Evolutionary conservation across 2,797 vertebrate genomes (phyloP), one percentile per base, ranked within the genome.

Genomic region (Lutra lutra): DNA sequence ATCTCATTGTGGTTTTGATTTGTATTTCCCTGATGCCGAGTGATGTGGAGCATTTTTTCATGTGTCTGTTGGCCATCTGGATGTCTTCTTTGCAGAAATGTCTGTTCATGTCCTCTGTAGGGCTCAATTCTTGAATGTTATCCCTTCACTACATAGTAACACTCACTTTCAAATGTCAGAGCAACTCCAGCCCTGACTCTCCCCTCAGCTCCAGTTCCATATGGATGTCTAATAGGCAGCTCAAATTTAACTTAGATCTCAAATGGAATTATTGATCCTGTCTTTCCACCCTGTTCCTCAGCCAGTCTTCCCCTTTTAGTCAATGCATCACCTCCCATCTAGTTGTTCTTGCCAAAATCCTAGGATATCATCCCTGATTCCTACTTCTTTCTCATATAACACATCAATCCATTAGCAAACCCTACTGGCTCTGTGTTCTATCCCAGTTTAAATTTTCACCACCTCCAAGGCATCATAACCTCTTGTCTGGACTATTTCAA

Each of bases 371-470:
- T 85, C 62, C 32, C 15, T 35, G 46, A 84, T 43, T 86, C 48
- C 23, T 91, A 18, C 66, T 95, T 79, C n/a, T 82, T 90, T 54
- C 25, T 95, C 89, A 95, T 48, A 43, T n/a, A 96, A 94, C 13
- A 68, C 40, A 90, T 92, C 89, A 70, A 86, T 91, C 54, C 88
- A 92, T 97, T 66, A 96, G 38, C 95, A 97, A 96, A 96, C 46
- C 62, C 66, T 96, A 20, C 64, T 70, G 51, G n/a, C 32, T 86
- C 54, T 89, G 83, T 73, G 40, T 96, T 97, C 72, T 92, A 79
- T 66, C 25, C 56, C 73, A 96, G 29, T 75, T 68, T 82, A 97
- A 95, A 54, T 96, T 96, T 93, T 94, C 86, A 91, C 62, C 68
- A 95, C 83, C 32, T 96, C 77, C 72, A 88, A 96, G 64, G 21